Evolutionary conservation across 2,113 vertebrate species (phyloP).

Genomic region (Prolemur simus): DNA sequence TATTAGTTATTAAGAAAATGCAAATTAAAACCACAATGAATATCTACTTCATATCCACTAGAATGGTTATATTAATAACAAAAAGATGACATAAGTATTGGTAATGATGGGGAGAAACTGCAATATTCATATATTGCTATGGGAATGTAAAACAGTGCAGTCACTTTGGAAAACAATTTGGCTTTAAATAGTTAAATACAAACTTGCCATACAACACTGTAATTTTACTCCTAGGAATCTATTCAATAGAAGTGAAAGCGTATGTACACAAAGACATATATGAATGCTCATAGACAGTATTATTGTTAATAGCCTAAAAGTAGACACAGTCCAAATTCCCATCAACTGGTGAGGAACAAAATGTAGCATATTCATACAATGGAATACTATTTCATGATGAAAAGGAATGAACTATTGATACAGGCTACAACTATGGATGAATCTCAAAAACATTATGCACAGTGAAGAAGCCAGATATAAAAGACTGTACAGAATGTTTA

Average conservation of each 20-base stretch:
- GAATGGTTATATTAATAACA: neutral
- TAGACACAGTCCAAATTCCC: neutral
- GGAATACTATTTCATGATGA: neutral
- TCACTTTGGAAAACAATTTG: neutral
- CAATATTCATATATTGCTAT: neutral
- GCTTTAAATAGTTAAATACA: slow-evolving; percentile 23
- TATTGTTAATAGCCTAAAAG: neutral
- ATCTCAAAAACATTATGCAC: neutral
- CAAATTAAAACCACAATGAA: neutral
- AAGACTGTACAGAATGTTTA: neutral
- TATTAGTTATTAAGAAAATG: neutral
- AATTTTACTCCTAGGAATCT: neutral
- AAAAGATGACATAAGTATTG: neutral
- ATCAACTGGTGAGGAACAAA: neutral
- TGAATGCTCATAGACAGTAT: neutral
- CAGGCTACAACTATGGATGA: neutral
- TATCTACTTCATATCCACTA: neutral
- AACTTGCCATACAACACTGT: neutral
- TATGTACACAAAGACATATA: neutral
- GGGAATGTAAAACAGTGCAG: neutral
- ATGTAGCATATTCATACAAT: neutral
- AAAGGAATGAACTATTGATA: neutral
- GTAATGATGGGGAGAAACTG: neutral
- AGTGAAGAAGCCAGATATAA: neutral
- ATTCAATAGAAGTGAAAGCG: slow-evolving; percentile 8